A percentile compares a stretch with the other conserved stretches of the same genome.
Conservation (phyloP, 2,888 invertebrate genomes). For the Rhimphoctona megacephalus region DNA sequence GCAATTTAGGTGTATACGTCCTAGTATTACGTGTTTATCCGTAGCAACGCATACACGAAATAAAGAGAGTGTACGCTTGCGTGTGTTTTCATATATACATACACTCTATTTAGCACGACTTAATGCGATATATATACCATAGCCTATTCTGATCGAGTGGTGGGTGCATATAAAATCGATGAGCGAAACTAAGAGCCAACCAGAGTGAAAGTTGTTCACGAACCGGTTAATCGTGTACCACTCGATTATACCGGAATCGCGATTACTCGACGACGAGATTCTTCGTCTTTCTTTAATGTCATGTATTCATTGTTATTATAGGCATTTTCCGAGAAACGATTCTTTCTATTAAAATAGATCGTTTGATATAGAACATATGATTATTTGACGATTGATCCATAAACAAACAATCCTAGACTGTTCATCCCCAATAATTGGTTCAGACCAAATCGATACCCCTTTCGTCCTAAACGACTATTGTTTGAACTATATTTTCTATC, state of each 20-base stretch:
- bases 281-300: constrained; percentile 24
- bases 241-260: constrained; percentile 48
- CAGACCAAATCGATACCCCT: neutral
- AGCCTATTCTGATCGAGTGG: constrained; percentile 7
- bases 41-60: neutral
- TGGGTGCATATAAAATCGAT: constrained; percentile 41
- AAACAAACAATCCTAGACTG: neutral
- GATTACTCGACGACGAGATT: constrained; percentile 43
- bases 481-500: neutral
- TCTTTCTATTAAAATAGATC: neutral
- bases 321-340: neutral
- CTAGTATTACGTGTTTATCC: neutral
- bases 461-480: neutral
- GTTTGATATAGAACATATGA: neutral
- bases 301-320: neutral
- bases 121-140: neutral
- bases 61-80: neutral
- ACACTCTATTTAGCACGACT: neutral
- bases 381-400: neutral
- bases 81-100: neutral
- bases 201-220: constrained; percentile 60
- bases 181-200: constrained; percentile 36
- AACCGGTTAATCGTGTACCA: constrained; percentile 59
- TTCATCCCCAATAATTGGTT: neutral
- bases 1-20: neutral